Percentiles rank a stretch among this genome's conserved stretches.
Conservation (phyloP, 2,113 vertebrate genomes). For the Paraplagusia blochii region DNA sequence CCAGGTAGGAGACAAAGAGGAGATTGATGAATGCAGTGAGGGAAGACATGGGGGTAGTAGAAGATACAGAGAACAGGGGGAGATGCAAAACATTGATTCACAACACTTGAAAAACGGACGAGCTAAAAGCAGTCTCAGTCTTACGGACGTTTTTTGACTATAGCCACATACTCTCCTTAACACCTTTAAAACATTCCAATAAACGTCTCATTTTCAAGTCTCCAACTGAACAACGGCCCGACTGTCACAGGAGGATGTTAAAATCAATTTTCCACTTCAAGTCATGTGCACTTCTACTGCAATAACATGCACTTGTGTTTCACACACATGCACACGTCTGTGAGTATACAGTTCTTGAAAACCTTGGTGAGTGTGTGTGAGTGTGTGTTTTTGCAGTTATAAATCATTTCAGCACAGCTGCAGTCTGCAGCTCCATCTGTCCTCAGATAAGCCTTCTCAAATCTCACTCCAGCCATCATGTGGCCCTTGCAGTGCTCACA, state of each 20-base stretch:
- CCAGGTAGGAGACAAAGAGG: too few relatives aligned
- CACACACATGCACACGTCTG: constrained; percentile 39
- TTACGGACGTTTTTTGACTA: too few relatives aligned
- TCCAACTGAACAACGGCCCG: constrained; percentile 32
- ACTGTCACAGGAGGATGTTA: constrained; percentile 50
- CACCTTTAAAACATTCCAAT: constrained; percentile 25
- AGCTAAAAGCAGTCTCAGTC: too few relatives aligned
- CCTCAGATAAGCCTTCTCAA: constrained; percentile 79
- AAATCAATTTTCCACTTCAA: constrained; percentile 60
- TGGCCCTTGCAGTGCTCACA: constrained; percentile 50
- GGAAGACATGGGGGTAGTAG: too few relatives aligned
- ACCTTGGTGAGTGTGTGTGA: constrained; percentile 7
- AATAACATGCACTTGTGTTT: constrained; percentile 47
- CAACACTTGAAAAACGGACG: too few relatives aligned
- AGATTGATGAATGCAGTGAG: too few relatives aligned
- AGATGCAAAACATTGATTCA: too few relatives aligned
- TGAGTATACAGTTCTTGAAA: constrained; percentile 8
- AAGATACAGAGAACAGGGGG: too few relatives aligned
- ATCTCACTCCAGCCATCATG: constrained; percentile 75
- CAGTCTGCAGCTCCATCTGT: constrained; percentile 64
- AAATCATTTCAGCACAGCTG: constrained; percentile 81
- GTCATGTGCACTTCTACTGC: constrained; percentile 42
- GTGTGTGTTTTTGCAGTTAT: constrained; percentile 62
- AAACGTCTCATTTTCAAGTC: constrained; percentile 22
- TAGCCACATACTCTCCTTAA: too few relatives aligned